Evolutionary conservation across 2,113 vertebrate genomes (phyloP), one percentile per base, ranked within the genome.

Genomic region (Leucopsar rothschildi): DNA sequence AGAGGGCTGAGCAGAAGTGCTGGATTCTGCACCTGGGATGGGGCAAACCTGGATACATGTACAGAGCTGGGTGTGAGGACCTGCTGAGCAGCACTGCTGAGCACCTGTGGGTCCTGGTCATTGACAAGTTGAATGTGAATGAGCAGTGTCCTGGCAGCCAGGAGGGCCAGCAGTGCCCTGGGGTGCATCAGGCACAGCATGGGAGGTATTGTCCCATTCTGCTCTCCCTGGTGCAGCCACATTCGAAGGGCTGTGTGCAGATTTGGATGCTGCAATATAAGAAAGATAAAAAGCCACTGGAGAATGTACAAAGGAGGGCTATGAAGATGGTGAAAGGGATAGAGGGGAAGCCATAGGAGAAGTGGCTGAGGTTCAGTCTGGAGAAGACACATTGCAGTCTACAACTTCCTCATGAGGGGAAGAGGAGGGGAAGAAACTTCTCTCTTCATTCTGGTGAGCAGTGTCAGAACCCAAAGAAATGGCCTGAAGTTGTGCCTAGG

Each of bases 181-280:
- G 17, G 5, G 4, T 11, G 10, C 10, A 24, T 33, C 33, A 73
- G 45, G 33, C 12, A 33, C 21, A 44, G 17, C 27, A 37, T 14
- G 18, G 22, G 33, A 50, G 19, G 4, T 28, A 33, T 23, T 65
- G 31, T 35, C 25, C 40, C 40, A 4, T 52, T 71, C 40, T 71
- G 4, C 57, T 71, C 8, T 40, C 4, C 4, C 37, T 39, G 37
- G 8, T 24, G 19, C 22, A 52, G 22, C 68, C 0, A 0, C 10
- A 20, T 37, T 35, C 64, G 16, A 33, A 57, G 14, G 9, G 7
- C 8, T 50, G 10, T 42, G 12, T 11, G 10, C 27, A 65, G 15
- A 20, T 73, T 65, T 50, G 59, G 27, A 28, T 31, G 27, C 8
- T 27, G 15, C 15, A 50, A 28, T 19, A 33, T 42, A 37, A 42